A percentile compares a stretch with the other conserved stretches of the same genome.
Conservation (phyloP, 2,888 invertebrate genomes). For the Schrankia costaestrigalis region DNA sequence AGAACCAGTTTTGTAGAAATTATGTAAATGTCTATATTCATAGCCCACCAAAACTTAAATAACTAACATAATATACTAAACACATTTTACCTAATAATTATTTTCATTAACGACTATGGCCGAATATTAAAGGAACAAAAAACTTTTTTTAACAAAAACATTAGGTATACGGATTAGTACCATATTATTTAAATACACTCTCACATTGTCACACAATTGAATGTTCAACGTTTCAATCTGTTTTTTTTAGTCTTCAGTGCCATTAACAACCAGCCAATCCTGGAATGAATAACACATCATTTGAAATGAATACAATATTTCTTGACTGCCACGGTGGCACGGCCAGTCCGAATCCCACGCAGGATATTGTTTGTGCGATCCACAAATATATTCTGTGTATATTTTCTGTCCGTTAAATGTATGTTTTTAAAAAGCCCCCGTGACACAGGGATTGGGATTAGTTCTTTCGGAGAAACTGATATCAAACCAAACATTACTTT, state of each 20-base stretch:
- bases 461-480: too few relatives aligned
- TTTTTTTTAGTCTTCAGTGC: conserved; percentile 26
- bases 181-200: conserved; percentile 13
- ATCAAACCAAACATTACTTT: too few relatives aligned
- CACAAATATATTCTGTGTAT: too few relatives aligned
- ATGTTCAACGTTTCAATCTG: conserved; percentile 18
- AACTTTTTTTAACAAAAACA: conserved; percentile 4
- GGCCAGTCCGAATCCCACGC: background rate
- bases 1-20: too few relatives aligned
- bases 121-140: conserved; percentile 10
- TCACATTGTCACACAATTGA: conserved; percentile 21
- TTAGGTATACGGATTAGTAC: background rate
- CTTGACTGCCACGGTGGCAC: background rate
- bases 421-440: too few relatives aligned
- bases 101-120: conserved; percentile 13
- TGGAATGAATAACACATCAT: conserved; percentile 25
- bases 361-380: too few relatives aligned
- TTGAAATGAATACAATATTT: background rate
- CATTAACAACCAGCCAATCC: conserved; percentile 29
- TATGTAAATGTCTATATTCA: too few relatives aligned
- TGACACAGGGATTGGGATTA: too few relatives aligned
- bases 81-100: conserved; percentile 5
- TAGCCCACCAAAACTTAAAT: too few relatives aligned
- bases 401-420: too few relatives aligned
- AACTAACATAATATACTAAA: too few relatives aligned